These are phyloP conservation scores for Cheilosia variabilis DNA, from an alignment of 2,888 invertebrate genomes.

Conservation along the genomic window DNA sequence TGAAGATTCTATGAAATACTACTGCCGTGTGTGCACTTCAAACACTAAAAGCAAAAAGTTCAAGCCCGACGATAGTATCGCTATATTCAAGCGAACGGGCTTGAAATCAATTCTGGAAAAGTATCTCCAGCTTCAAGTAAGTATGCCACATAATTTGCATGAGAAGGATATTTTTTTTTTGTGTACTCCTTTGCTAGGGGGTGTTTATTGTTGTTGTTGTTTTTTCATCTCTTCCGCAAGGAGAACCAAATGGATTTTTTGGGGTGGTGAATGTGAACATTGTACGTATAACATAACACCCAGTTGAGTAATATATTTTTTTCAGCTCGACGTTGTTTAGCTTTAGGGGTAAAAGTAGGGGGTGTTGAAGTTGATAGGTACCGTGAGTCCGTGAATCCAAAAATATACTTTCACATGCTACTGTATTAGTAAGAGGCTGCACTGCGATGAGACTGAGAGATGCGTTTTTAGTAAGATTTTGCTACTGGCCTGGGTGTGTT, in stretches of 20 bases:
- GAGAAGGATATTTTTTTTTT: background rate
- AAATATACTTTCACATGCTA: conserved; percentile 53
- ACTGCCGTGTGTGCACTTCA: conserved; percentile 67
- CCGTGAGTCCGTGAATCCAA: conserved; percentile 52
- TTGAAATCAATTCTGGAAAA: conserved; percentile 69
- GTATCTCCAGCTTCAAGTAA: conserved; percentile 68
- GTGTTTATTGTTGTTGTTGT: background rate
- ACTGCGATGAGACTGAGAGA: background rate
- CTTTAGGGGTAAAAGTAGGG: conserved; percentile 33
- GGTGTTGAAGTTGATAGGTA: conserved; percentile 46
- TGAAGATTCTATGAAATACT: conserved; percentile 59
- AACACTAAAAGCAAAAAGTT: conserved; percentile 45
- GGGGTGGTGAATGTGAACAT: conserved; percentile 19
- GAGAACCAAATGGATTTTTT: conserved; percentile 6
- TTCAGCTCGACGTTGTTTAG: conserved; percentile 7
- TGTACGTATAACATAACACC: conserved; percentile 35
- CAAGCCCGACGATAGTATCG: conserved; percentile 49
- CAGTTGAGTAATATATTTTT: conserved; percentile 26
- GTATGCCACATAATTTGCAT: conserved; percentile 1
- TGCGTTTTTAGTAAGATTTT: background rate
- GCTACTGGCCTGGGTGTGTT: background rate
- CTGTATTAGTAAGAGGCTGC: conserved; percentile 14
- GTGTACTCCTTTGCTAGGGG: conserved; percentile 8
- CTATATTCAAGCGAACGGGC: conserved; percentile 49
- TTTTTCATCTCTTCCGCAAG: background rate